Conservation (phyloP, 2,113 vertebrate genomes). For the Loxodonta africana region DNA sequence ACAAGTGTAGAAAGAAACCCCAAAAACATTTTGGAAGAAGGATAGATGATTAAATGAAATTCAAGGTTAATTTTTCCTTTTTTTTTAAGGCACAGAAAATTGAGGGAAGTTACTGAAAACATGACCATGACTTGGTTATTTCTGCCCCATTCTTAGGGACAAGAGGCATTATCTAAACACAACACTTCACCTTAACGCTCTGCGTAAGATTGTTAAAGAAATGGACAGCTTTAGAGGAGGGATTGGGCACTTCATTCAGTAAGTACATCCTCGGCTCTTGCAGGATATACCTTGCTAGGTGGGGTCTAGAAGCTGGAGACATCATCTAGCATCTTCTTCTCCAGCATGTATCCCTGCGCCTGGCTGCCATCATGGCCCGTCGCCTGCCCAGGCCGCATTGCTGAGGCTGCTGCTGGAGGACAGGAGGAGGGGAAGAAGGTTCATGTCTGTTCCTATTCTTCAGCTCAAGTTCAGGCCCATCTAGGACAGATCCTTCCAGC, state of each 20-base stretch:
- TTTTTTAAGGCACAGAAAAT: slow-evolving; percentile 5
- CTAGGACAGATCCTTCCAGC: not conserved
- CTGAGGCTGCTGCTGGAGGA: not conserved
- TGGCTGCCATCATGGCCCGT: not conserved
- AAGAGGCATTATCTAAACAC: not conserved
- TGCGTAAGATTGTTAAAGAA: not conserved
- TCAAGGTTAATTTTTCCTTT: not conserved
- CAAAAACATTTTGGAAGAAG: not conserved
- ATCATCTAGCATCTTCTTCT: not conserved
- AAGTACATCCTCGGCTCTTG: not conserved
- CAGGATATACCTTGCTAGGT: not conserved
- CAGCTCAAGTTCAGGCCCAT: not conserved
- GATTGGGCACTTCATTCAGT: not conserved
- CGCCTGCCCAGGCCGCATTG: not conserved
- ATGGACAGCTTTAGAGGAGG: not conserved
- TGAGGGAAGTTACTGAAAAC: not conserved
- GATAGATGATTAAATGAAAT: not conserved
- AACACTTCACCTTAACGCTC: not conserved
- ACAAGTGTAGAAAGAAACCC: not conserved
- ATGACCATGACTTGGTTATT: not conserved
- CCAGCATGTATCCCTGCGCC: not conserved
- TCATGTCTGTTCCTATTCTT: not conserved
- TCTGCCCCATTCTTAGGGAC: not conserved
- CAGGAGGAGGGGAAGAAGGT: not conserved
- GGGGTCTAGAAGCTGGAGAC: not conserved